Percentiles rank a stretch among this genome's conserved stretches.
These are phyloP conservation scores for Peromyscus melanophrys DNA, from an alignment of 2,797 vertebrate genomes.

Conservation along the genomic window DNA sequence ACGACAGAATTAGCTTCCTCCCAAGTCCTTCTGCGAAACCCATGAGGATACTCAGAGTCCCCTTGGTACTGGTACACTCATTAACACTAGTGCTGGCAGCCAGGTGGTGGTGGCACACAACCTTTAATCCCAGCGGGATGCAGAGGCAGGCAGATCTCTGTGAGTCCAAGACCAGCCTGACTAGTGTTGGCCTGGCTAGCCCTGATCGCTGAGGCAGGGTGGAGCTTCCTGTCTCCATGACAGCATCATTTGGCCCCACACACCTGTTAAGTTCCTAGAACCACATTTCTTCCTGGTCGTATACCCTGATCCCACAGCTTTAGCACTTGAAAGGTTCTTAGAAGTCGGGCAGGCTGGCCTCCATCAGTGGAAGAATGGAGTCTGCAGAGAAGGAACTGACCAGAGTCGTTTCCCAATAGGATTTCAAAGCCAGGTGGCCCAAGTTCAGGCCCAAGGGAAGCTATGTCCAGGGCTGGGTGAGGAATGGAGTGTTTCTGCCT, in stretches of 20 bases:
- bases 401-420: slow-evolving; percentile 1
- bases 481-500: neutral
- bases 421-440: neutral
- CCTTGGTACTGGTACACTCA: neutral
- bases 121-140: neutral
- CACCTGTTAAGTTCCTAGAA: slow-evolving; percentile 40
- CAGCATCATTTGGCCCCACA: neutral
- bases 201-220: neutral
- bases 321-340: slow-evolving; percentile 7
- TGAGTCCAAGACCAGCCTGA: neutral
- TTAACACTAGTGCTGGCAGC: neutral
- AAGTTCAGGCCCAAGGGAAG: neutral
- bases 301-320: neutral
- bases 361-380: slow-evolving; percentile 12
- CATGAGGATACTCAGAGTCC: neutral
- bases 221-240: neutral
- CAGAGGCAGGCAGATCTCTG: neutral
- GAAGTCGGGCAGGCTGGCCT: neutral
- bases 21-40: neutral
- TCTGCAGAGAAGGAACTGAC: neutral
- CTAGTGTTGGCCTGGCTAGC: neutral
- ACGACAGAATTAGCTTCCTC: neutral
- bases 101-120: neutral
- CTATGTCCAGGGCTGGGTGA: neutral
- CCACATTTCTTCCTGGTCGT: neutral